Percentiles rank a stretch among this genome's conserved stretches.
Conservation (phyloP, 2,113 vertebrate species). For the Oxyura jamaicensis region DNA sequence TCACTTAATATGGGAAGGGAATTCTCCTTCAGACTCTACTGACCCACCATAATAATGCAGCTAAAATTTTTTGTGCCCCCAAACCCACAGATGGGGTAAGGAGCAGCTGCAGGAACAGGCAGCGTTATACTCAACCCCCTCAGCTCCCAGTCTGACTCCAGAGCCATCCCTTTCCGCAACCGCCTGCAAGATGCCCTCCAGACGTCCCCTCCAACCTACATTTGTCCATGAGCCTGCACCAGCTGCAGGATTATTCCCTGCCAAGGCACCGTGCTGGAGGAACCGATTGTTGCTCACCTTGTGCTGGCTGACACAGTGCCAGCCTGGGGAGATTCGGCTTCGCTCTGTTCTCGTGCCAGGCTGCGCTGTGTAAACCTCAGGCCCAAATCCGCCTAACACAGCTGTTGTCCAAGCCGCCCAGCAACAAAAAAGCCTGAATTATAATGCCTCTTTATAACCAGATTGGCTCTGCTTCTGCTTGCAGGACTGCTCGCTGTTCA, state of each 20-base stretch:
- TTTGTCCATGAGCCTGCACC: neutral
- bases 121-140: fast-evolving
- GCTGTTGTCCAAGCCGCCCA: too few relatives aligned
- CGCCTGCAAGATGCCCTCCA: neutral
- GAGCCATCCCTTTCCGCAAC: neutral
- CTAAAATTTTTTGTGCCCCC: fast-evolving
- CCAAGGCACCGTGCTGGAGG: neutral
- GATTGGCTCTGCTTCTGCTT: neutral
- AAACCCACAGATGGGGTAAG: fast-evolving
- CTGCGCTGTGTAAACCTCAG: neutral
- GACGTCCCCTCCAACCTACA: neutral
- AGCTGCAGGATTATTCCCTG: neutral
- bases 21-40: neutral
- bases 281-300: neutral
- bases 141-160: neutral
- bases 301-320: neutral
- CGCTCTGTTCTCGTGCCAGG: neutral
- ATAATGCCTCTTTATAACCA: fast-evolving
- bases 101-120: neutral
- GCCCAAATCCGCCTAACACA: neutral
- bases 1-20: too few relatives aligned
- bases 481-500: neutral
- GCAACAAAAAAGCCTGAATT: neutral
- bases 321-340: fast-evolving
- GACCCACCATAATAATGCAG: neutral